Base-by-base conservation (phyloP, 2,113 vertebrate genomes). In the Spea multiplicata region DNA sequence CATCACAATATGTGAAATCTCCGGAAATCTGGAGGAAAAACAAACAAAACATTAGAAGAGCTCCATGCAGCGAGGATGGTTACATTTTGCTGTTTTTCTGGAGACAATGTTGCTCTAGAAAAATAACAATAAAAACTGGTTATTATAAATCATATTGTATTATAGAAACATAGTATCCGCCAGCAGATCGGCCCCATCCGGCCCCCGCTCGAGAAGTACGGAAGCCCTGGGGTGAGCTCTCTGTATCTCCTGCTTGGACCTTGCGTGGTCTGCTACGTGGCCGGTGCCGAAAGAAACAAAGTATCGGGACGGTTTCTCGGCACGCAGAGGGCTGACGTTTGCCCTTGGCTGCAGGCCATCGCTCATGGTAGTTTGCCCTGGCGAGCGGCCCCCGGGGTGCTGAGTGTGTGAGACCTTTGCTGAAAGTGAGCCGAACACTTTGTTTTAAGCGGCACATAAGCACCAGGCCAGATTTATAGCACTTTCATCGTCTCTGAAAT, bases 401-500 rank as follows among this genome's bases (percentile, higher is more conserved):
- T 69, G 52, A 48, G 44, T 48, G 45, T 66, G 47, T 48, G 14
- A 76, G 66, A 8, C 75, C 84, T 90, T 89, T 47, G 82, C 90
- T 89, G 91, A 90, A 88, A 91, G 88, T 90, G 91, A 93, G 91
- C 89, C 89, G 88, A 91, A 88, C 88, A 82, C 87, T 91, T 93
- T 92, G 91, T 90, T 93, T 91, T 91, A 93, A 93, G 92, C 90
- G 89, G 84, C 86, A 85, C 89, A 88, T 91, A 92, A 93, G 90
- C 89, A 89, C 86, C 47, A 44, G 85, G 86, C 65, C 86, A 90
- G 90, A 93, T 93, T 93, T 91, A 93, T 90, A 85, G 85, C 86
- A 74, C 88, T 91, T 91, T 89, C 87, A 90, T 91, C 91, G 87
- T 89, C 88, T 85, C 30, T 84, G 8, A 84, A 92, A 93, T 93